Conservation (phyloP, 1,140 invertebrate species). For the Drosophila paulistorum region DNA sequence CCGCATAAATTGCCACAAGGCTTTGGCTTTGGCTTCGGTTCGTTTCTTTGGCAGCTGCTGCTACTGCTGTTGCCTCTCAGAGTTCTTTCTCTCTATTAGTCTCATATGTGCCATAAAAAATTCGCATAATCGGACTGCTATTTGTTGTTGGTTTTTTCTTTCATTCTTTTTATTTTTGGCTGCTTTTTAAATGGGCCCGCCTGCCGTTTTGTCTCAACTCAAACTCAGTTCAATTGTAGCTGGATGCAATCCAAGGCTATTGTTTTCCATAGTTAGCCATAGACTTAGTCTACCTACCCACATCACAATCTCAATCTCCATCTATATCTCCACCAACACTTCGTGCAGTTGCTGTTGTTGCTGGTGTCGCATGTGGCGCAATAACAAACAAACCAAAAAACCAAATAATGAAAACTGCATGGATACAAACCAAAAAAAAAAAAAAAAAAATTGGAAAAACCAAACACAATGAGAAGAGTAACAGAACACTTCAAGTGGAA, state of each 20-base stretch:
- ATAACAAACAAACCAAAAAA: slow-evolving; percentile 38
- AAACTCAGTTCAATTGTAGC: slow-evolving; percentile 57
- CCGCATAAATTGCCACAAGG: slow-evolving; percentile 66
- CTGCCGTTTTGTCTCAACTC: slow-evolving; percentile 53
- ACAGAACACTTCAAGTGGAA: slow-evolving; percentile 3
- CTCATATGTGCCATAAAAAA: slow-evolving; percentile 79
- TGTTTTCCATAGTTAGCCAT: slow-evolving; percentile 68
- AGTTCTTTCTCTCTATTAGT: slow-evolving; percentile 65
- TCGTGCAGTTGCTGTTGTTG: slow-evolving; percentile 3
- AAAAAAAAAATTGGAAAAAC: slow-evolving; percentile 25
- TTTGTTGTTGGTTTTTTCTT: slow-evolving; percentile 15
- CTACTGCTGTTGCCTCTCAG: neutral
- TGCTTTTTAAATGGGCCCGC: slow-evolving; percentile 17
- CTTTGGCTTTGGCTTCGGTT: slow-evolving; percentile 32
- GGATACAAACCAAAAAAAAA: slow-evolving; percentile 4
- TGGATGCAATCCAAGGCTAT: slow-evolving; percentile 75
- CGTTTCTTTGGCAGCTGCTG: slow-evolving; percentile 68
- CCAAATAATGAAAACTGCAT: slow-evolving; percentile 47
- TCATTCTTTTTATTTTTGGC: slow-evolving; percentile 1
- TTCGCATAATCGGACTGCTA: slow-evolving; percentile 64
- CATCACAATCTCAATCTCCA: neutral
- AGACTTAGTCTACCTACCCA: slow-evolving; percentile 17
- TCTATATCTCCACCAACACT: neutral
- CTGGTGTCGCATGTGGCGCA: slow-evolving; percentile 19
- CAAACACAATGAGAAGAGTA: neutral